Conservation (phyloP, 2,113 vertebrate species). For the Charadrius vociferus region DNA sequence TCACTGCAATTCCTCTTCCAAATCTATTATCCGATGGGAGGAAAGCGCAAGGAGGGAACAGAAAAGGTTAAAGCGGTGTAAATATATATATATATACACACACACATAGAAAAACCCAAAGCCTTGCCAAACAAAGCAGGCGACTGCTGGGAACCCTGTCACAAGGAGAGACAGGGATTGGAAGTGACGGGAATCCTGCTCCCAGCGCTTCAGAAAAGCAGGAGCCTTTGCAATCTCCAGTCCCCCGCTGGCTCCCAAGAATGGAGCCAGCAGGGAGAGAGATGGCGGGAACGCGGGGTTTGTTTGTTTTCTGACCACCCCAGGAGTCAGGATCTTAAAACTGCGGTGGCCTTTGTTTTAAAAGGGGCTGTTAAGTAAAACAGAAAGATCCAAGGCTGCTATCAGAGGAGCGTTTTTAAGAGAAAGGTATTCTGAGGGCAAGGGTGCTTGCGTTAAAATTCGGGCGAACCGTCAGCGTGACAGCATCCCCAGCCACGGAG, state of each 20-base stretch:
- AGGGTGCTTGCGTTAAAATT: background rate
- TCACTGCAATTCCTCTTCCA: background rate
- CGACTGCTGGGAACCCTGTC: slow-evolving; percentile 17
- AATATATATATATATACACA: background rate
- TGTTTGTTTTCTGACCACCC: slow-evolving; percentile 64
- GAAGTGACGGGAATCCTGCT: slow-evolving; percentile 45
- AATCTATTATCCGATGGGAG: background rate
- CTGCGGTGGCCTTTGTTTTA: slow-evolving; percentile 7
- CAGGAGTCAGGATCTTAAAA: slow-evolving; percentile 42
- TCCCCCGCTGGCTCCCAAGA: slow-evolving; percentile 43
- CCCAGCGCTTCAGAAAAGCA: slow-evolving; percentile 17
- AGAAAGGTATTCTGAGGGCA: slow-evolving; percentile 25
- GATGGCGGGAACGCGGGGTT: background rate
- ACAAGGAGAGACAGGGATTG: background rate
- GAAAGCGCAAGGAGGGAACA: background rate
- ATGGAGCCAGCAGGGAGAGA: slow-evolving; percentile 57
- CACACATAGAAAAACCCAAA: background rate
- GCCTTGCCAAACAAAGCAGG: background rate
- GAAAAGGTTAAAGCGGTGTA: background rate
- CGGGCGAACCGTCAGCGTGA: background rate
- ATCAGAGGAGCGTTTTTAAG: background rate
- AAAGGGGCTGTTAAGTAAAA: slow-evolving; percentile 8
- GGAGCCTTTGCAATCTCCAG: slow-evolving; percentile 39
- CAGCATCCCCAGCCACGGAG: background rate
- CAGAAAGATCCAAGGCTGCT: background rate